Base-by-base conservation (phyloP, 92 coral and sea anemone genomes). In the Anthopleura xanthogrammica region DNA sequence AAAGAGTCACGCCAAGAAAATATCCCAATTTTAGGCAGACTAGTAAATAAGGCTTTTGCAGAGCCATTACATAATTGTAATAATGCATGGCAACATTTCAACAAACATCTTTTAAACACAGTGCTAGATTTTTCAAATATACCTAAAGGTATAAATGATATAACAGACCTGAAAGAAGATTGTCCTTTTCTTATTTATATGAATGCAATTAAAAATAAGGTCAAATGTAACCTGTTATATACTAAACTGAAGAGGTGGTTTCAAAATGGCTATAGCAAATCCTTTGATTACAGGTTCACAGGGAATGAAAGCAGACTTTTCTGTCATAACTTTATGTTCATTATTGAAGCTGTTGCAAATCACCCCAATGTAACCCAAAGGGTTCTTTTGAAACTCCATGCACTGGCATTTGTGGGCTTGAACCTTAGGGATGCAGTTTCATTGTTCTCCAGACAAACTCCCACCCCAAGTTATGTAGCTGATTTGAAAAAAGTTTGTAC, bases 401-500 rank as follows among this genome's bases (percentile, higher is more conserved):
- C 90, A 54, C 62, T 91, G 17, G 90, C 95, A 17, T 60, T 80
- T 77, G 79, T 91, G 62, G 89, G 88, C 68, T 81, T 88, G 17
- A 76, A 91, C 64, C 85, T 88, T 36, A 82, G 95, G 66, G 90
- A 87, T 83, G 94, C 94, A 29, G 87, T 82, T 23, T 89, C 90
- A 68, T 81, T 85, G 16, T 91, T 85, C 74, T 77, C 82, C 50
- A 85, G 92, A 66, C 82, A 78, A 72, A 52, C 72, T 50, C 66
- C 86, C 41, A 22, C 70, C 7, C 23, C 73, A 58, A 19, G 23
- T 65, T 57, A 82, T 41, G 75, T 85, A 10, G 60, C 40, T 50
- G 83, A 62, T 19, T 55, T 80, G 20, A 60, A 86, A 52, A 43
- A 16, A 13, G 72, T 83, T 22, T 90, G 93, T 68, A 79, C 13